Evolutionary conservation across 2,888 invertebrate genomes (phyloP), one percentile per base, ranked within the genome.

Genomic region (Liodrosophila aerea): DNA sequence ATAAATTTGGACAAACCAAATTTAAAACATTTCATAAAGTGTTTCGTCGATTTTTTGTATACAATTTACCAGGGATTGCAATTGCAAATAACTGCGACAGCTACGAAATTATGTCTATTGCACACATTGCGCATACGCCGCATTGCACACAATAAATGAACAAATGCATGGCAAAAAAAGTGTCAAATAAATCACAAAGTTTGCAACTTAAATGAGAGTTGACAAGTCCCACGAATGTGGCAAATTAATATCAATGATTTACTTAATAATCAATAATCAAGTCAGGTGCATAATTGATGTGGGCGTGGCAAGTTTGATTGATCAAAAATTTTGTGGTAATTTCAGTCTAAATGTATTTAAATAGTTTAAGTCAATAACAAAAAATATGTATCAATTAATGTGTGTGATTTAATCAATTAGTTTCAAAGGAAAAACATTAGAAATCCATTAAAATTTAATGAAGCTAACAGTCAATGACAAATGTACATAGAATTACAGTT

Each of bases 101-200:
- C 60, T 57, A 46, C 72, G 22, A 74, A 74, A 75, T 72, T 74
- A 62, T 66, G 76, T 64, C 74, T 72, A 62, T 61, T 70, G 60
- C 62, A 78, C 80, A 78, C 75, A 76, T 82, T 82, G 78, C 64
- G 65, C 64, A 83, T 80, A 67, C 76, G 76, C 76, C 73, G 63
- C 76, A 64, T 46, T 76, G 76, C 72, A 83, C 83, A 69, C 56
- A 44, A 49, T 67, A 60, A 71, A 65, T 65, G 71, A 46, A 72
- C 77, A 57, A 41, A 56, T 56, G 61, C n/a, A 58, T 51, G 47
- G 22, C 43, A 56, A 49, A 46, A 7, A 50, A 67, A 44, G 12
- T 18, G 8, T 5, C 4, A 64, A 27, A 69, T 69, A 60, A 68
- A 64, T 70, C 64, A 70, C 16, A 16, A 39, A 16, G 27, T 30